phyloP scores from a whole-genome alignment of 2,113 vertebrate genomes.

The Rhagologus leucostigma region DNA sequence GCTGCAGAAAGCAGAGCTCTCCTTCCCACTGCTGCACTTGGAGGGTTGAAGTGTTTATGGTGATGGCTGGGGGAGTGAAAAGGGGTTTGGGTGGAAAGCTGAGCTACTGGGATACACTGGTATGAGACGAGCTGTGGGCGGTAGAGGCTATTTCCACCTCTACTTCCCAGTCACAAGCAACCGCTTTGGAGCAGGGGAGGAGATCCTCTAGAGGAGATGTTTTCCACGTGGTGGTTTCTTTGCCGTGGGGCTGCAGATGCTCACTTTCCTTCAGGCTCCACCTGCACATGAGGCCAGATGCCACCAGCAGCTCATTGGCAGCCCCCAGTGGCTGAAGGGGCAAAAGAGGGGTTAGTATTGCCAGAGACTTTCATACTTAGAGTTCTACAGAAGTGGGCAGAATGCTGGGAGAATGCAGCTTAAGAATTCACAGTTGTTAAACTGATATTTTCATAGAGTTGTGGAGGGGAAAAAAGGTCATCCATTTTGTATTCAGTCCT shows the following conservation, averaged over 20 bases:
- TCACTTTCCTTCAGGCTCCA: neutral
- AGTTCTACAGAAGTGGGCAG: neutral
- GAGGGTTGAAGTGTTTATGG: neutral
- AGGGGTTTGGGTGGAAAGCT: neutral
- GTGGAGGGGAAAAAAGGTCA: neutral
- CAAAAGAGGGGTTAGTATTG: neutral
- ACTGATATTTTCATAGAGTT: neutral
- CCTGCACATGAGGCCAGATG: neutral
- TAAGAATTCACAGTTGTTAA: neutral
- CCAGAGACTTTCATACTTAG: neutral
- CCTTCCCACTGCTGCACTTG: neutral
- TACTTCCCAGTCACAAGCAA: neutral
- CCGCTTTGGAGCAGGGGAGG: neutral
- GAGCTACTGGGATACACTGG: neutral
- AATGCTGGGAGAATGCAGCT: neutral
- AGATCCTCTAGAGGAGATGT: neutral
- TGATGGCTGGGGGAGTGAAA: neutral
- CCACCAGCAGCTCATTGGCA: neutral
- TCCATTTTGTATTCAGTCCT: neutral
- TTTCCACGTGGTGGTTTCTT: neutral
- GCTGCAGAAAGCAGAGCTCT: neutral
- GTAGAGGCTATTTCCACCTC: neutral
- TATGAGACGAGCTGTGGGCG: fast-evolving
- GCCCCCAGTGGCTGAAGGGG: neutral
- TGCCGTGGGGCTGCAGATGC: neutral